phyloP scores from a whole-genome alignment of 2,797 vertebrate genomes.

The Chiloscyllium punctatum region DNA sequence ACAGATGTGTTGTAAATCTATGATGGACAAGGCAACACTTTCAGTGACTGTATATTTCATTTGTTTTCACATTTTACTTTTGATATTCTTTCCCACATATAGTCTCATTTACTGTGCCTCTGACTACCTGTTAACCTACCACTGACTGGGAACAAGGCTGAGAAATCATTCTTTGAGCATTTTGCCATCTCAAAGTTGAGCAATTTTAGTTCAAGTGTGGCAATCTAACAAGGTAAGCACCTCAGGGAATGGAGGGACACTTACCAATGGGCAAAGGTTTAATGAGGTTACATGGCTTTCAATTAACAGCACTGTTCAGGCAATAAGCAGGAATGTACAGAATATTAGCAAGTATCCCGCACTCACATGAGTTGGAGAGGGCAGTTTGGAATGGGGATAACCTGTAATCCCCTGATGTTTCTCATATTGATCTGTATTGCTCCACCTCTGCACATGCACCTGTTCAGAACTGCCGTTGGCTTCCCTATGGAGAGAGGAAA shows the following conservation, averaged over 20 bases:
- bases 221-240: neutral
- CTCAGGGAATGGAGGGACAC: neutral
- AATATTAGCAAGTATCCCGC: neutral
- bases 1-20: neutral
- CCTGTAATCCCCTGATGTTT: slow-evolving; percentile 5
- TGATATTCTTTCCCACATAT: neutral
- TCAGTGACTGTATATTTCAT: neutral
- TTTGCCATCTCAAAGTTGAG: neutral
- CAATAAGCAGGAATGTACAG: neutral
- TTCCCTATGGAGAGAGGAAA: neutral
- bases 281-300: neutral
- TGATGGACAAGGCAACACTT: neutral
- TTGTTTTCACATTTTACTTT: neutral
- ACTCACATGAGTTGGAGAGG: slow-evolving; percentile 24
- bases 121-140: neutral
- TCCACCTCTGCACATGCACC: slow-evolving; percentile 32
- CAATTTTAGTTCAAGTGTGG: neutral
- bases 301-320: neutral
- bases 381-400: slow-evolving; percentile 35
- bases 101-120: neutral
- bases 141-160: neutral
- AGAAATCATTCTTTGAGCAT: neutral
- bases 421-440: neutral
- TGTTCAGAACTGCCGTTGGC: slow-evolving; percentile 12
- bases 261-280: neutral